Conservation (phyloP, 1,140 invertebrate species). For the Heliothis virescens region DNA sequence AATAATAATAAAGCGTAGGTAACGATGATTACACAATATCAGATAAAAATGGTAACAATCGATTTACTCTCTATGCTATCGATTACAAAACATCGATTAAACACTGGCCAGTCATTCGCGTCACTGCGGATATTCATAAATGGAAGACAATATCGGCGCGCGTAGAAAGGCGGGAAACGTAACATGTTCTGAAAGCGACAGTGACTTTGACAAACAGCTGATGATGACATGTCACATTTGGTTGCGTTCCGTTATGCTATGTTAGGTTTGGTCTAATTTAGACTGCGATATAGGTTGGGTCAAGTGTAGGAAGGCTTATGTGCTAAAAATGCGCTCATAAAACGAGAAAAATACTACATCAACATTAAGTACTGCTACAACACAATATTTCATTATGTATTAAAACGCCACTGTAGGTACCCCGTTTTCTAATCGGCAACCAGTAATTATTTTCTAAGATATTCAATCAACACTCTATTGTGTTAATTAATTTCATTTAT, state of each 20-base stretch:
- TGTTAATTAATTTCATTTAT: constrained; percentile 13
- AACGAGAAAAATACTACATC: not conserved
- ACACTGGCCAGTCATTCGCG: constrained; percentile 19
- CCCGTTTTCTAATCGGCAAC: too few species aligned
- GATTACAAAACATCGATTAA: constrained; percentile 29
- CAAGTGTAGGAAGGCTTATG: not conserved
- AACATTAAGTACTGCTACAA: not conserved
- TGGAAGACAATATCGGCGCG: constrained; percentile 20
- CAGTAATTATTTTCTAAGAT: not conserved
- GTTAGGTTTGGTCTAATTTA: not conserved
- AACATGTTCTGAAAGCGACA: constrained; percentile 37
- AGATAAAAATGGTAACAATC: not conserved
- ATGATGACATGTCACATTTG: constrained; percentile 25
- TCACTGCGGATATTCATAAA: constrained; percentile 34
- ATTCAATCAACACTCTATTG: not conserved
- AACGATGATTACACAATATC: not conserved
- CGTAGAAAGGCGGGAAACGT: constrained; percentile 42
- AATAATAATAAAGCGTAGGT: not conserved
- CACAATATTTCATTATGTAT: too few species aligned
- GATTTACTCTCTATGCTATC: constrained; percentile 14
- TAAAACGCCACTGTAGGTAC: too few species aligned
- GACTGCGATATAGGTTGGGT: not conserved
- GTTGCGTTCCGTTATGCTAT: not conserved
- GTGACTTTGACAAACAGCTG: constrained; percentile 22
- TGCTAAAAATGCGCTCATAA: not conserved